Evolutionary conservation across 2,888 invertebrate genomes (phyloP).

Genomic region (Drosophila rellima): DNA sequence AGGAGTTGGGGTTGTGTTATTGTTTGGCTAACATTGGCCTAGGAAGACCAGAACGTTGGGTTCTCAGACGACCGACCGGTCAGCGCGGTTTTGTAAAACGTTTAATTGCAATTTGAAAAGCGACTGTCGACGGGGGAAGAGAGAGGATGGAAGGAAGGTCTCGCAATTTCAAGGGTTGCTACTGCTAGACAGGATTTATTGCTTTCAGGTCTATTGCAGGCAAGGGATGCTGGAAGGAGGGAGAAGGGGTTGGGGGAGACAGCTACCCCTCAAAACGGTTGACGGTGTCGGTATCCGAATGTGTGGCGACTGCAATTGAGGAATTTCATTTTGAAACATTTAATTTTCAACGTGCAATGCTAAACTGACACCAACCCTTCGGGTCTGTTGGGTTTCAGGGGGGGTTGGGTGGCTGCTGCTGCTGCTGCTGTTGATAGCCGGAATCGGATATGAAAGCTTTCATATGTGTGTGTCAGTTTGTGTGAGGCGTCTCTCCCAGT

Average conservation of each 20-base stretch:
- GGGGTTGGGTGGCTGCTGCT: slow-evolving; percentile 25
- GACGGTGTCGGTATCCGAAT: slow-evolving; percentile 30
- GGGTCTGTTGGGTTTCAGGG: neutral
- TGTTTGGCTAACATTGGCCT: slow-evolving; percentile 72
- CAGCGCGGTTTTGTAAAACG: slow-evolving; percentile 82
- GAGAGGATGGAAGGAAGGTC: neutral
- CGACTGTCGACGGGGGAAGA: slow-evolving; percentile 42
- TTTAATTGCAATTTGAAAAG: slow-evolving; percentile 83
- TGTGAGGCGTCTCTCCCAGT: slow-evolving; percentile 14
- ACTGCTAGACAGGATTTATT: slow-evolving; percentile 69
- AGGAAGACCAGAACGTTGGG: slow-evolving; percentile 25
- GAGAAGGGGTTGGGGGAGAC: neutral
- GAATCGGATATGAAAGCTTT: slow-evolving; percentile 75
- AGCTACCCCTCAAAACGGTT: neutral
- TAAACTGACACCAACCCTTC: slow-evolving; percentile 53
- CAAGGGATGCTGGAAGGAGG: neutral
- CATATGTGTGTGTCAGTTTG: slow-evolving; percentile 27
- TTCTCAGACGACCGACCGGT: slow-evolving; percentile 55
- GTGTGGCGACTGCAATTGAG: slow-evolving; percentile 77
- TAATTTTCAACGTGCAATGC: slow-evolving; percentile 75
- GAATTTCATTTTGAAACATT: slow-evolving; percentile 83
- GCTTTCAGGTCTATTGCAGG: slow-evolving; percentile 75
- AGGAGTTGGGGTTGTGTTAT: slow-evolving; percentile 26
- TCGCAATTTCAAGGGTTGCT: slow-evolving; percentile 69
- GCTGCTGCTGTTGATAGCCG: slow-evolving; percentile 66